These are phyloP conservation scores for Drosophila lini DNA, from an alignment of 1,140 invertebrate species.

Conservation along the genomic window DNA sequence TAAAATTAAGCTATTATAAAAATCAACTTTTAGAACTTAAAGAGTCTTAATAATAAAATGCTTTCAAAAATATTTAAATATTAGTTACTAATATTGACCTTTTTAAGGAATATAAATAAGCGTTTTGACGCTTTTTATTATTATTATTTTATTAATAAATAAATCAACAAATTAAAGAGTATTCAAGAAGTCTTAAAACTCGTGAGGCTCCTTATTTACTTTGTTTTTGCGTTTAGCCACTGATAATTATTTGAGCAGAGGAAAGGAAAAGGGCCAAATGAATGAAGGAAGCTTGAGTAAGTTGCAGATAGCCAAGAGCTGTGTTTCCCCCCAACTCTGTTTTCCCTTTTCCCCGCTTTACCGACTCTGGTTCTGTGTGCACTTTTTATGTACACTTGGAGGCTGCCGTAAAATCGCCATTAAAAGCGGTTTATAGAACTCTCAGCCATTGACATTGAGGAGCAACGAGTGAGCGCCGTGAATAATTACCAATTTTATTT, in stretches of 20 bases:
- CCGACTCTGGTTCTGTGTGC: neutral
- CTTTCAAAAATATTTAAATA: neutral
- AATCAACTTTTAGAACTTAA: too few relatives aligned
- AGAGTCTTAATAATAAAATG: too few relatives aligned
- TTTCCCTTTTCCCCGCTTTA: neutral
- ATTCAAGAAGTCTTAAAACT: neutral
- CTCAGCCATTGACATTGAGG: slow-evolving; percentile 55
- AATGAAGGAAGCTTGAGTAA: slow-evolving; percentile 1
- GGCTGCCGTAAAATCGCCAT: slow-evolving; percentile 22
- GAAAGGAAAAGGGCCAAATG: neutral
- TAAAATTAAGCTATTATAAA: too few relatives aligned
- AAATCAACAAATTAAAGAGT: neutral
- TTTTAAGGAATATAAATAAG: too few relatives aligned
- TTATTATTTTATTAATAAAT: too few relatives aligned
- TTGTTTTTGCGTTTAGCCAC: slow-evolving; percentile 39
- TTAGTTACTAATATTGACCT: too few relatives aligned
- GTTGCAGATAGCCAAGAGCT: slow-evolving; percentile 18
- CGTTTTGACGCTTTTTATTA: too few relatives aligned
- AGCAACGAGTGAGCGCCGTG: slow-evolving; percentile 16
- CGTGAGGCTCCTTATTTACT: neutral
- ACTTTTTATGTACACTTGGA: slow-evolving; percentile 1
- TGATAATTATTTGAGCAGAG: slow-evolving; percentile 55
- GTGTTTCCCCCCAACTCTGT: neutral
- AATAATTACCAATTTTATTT: slow-evolving; percentile 57
- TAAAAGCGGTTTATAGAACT: slow-evolving; percentile 26